Evolutionary conservation across 2,888 invertebrate species (phyloP).

Genomic region (Myathropa florea): DNA sequence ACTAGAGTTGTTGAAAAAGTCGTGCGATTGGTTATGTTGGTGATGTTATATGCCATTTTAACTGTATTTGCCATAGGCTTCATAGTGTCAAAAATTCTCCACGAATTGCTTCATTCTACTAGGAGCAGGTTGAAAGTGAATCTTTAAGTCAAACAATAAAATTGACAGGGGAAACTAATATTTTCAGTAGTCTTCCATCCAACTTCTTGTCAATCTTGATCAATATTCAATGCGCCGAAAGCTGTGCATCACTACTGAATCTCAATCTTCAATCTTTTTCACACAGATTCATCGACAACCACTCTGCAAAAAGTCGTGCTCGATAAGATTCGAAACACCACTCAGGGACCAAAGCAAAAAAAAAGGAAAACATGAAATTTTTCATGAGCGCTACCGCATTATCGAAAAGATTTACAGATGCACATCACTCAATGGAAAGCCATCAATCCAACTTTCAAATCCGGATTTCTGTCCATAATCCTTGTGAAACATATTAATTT

Average conservation of each 20-base stretch:
- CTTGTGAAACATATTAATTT: conserved; percentile 54
- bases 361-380: not conserved
- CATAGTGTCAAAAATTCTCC: no score
- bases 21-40: no score
- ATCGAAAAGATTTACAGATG: conserved; percentile 47
- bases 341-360: not conserved
- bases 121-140: no score
- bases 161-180: no score
- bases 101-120: no score
- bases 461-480: conserved; percentile 54
- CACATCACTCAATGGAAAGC: conserved; percentile 37
- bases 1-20: no score
- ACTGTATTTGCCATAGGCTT: no score
- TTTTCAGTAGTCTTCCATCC: no score
- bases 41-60: no score
- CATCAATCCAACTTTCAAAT: conserved; percentile 62
- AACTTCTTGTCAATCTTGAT: not conserved
- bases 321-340: not conserved
- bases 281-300: not conserved
- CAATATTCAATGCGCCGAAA: not conserved
- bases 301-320: not conserved
- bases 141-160: no score
- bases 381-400: conserved; percentile 23
- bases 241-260: not conserved
- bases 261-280: not conserved